These are phyloP conservation scores for Eupeodes corollae DNA, from an alignment of 1,140 invertebrate genomes.

Conservation along the genomic window DNA sequence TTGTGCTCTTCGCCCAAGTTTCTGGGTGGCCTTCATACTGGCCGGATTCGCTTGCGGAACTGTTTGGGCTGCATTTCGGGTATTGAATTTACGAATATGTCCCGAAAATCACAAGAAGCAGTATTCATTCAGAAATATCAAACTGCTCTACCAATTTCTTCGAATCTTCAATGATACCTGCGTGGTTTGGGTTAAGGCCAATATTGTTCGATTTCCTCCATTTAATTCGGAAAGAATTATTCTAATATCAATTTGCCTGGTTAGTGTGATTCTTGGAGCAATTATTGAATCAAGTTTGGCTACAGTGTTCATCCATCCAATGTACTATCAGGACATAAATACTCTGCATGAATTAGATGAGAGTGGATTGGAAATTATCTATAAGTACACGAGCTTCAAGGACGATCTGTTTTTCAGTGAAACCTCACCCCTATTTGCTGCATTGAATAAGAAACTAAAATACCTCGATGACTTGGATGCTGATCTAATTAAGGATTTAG, in stretches of 20 bases:
- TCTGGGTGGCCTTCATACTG: slow-evolving; percentile 31
- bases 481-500: slow-evolving; percentile 22
- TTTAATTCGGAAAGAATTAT: slow-evolving; percentile 28
- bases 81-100: slow-evolving; percentile 1
- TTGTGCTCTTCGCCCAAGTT: slow-evolving; percentile 28
- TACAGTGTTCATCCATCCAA: slow-evolving; percentile 32
- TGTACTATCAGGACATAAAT: slow-evolving; percentile 37
- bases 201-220: slow-evolving; percentile 17
- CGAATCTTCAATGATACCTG: slow-evolving; percentile 25
- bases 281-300: slow-evolving; percentile 35
- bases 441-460: slow-evolving; percentile 24
- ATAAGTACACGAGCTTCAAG: slow-evolving; percentile 33
- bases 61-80: slow-evolving; percentile 16
- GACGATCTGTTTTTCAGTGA: slow-evolving; percentile 35
- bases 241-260: slow-evolving; percentile 27
- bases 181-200: slow-evolving; percentile 29
- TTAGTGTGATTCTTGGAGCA: slow-evolving; percentile 35
- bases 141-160: slow-evolving; percentile 16
- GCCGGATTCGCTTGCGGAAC: slow-evolving; percentile 17
- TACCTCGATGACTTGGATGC: slow-evolving; percentile 21
- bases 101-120: not conserved
- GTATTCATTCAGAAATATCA: slow-evolving; percentile 12
- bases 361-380: slow-evolving; percentile 28
- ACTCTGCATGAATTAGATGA: slow-evolving; percentile 36
- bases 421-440: slow-evolving; percentile 24